Evolutionary conservation across 64 coral and sea anemone species (phyloP).

Genomic region (Catalaphyllia jardinei): DNA sequence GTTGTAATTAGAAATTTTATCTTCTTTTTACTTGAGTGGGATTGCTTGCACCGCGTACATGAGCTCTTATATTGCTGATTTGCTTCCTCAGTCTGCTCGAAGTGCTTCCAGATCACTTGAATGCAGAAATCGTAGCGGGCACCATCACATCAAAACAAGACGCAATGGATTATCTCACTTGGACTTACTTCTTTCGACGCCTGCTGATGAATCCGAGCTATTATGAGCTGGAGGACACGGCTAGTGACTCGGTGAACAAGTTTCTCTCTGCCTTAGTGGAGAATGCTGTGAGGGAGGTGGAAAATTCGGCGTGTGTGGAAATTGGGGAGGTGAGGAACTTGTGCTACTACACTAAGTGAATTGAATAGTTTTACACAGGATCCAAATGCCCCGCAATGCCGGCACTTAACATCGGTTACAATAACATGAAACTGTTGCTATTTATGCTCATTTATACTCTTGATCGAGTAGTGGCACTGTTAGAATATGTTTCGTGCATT

Average conservation of each 20-base stretch:
- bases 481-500: too few relatives aligned
- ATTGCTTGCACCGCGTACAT: too few relatives aligned
- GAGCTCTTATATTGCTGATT: background rate
- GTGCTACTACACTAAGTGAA: background rate
- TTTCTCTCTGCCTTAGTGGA: slow-evolving; percentile 81
- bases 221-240: slow-evolving; percentile 78
- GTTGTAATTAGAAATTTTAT: too few relatives aligned
- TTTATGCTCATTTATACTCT: too few relatives aligned
- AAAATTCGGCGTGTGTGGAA: slow-evolving; percentile 72
- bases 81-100: slow-evolving; percentile 64
- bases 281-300: slow-evolving; percentile 63
- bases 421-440: too few relatives aligned
- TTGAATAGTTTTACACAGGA: background rate
- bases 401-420: too few relatives aligned
- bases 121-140: slow-evolving; percentile 95
- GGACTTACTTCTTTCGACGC: slow-evolving; percentile 98
- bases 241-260: slow-evolving; percentile 72
- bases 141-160: slow-evolving; percentile 97
- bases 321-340: slow-evolving; percentile 65
- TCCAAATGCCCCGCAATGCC: too few relatives aligned
- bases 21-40: too few relatives aligned
- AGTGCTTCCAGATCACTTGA: slow-evolving; percentile 91
- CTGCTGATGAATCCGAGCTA: slow-evolving; percentile 96
- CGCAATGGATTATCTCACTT: slow-evolving; percentile 98
- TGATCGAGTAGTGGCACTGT: too few relatives aligned